These are phyloP conservation scores for Heliconius cydno DNA, from an alignment of 2,888 invertebrate genomes.

Conservation along the genomic window DNA sequence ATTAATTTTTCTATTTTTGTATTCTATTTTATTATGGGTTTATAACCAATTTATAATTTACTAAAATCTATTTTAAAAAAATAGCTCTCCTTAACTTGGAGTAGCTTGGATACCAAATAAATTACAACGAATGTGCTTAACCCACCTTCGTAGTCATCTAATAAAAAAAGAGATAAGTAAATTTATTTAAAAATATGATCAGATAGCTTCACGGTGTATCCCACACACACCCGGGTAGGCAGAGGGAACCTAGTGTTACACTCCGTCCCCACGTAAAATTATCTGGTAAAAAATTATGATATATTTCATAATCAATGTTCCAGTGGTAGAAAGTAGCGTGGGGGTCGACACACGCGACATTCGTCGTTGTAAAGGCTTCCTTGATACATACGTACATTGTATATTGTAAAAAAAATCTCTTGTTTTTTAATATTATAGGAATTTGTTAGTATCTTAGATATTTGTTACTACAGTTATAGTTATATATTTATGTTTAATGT, in stretches of 20 bases:
- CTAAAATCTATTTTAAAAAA: no score
- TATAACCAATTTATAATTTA: no score
- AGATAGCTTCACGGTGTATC: no score
- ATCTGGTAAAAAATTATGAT: not conserved
- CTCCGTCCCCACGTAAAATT: no score
- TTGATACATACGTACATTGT: conserved; percentile 9
- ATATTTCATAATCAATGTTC: conserved; percentile 40
- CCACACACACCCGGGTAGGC: no score
- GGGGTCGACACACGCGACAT: conserved; percentile 36
- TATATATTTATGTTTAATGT: not conserved
- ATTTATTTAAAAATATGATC: not conserved
- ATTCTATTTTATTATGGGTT: no score
- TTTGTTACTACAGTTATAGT: not conserved
- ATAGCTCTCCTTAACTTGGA: no score
- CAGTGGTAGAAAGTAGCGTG: conserved; percentile 30
- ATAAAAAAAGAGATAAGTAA: not conserved
- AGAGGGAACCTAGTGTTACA: no score
- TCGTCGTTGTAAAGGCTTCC: conserved; percentile 29
- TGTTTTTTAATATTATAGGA: not conserved
- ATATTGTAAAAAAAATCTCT: not conserved
- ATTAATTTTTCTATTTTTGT: no score
- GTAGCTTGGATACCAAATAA: no score
- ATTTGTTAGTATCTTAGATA: not conserved
- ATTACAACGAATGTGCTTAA: no score
- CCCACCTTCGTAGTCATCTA: not conserved